Conservation (phyloP, 2,888 invertebrate species). For the Esperia sulphurella region DNA sequence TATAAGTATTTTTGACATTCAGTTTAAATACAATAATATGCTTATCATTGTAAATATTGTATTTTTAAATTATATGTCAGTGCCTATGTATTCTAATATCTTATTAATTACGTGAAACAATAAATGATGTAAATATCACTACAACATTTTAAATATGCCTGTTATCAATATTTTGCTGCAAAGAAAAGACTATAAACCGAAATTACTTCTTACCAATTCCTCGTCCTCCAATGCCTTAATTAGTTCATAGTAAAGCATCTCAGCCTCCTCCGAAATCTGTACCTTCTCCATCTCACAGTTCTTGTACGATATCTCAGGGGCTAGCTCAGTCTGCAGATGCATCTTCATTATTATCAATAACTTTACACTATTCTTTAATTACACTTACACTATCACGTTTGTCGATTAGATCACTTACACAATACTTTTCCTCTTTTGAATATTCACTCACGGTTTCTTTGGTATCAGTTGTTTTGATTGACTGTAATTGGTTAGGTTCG, state of each 20-base stretch:
- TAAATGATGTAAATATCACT: too few species aligned
- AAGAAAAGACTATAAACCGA: too few species aligned
- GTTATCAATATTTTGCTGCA: too few species aligned
- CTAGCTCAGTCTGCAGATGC: slow-evolving; percentile 65
- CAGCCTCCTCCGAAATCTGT: slow-evolving; percentile 71
- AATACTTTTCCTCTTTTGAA: not conserved
- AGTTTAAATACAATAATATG: too few species aligned
- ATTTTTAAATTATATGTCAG: too few species aligned
- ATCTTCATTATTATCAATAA: slow-evolving; percentile 47
- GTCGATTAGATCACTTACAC: not conserved
- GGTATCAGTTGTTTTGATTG: slow-evolving; percentile 3
- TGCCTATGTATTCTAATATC: too few species aligned
- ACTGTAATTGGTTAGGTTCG: not conserved
- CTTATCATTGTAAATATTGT: too few species aligned
- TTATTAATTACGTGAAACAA: too few species aligned
- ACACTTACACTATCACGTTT: slow-evolving; percentile 5
- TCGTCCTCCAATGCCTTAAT: slow-evolving; percentile 71
- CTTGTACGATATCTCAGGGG: slow-evolving; percentile 56
- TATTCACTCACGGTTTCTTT: slow-evolving; percentile 9
- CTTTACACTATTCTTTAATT: slow-evolving; percentile 13
- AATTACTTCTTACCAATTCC: slow-evolving; percentile 67
- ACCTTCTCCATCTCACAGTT: slow-evolving; percentile 57
- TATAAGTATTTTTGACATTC: too few species aligned
- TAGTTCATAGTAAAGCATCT: slow-evolving; percentile 74
- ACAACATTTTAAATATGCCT: too few species aligned